Evolutionary conservation across 1,140 invertebrate genomes (phyloP), one percentile per base, ranked within the genome.

Genomic region (Danaus plexippus): DNA sequence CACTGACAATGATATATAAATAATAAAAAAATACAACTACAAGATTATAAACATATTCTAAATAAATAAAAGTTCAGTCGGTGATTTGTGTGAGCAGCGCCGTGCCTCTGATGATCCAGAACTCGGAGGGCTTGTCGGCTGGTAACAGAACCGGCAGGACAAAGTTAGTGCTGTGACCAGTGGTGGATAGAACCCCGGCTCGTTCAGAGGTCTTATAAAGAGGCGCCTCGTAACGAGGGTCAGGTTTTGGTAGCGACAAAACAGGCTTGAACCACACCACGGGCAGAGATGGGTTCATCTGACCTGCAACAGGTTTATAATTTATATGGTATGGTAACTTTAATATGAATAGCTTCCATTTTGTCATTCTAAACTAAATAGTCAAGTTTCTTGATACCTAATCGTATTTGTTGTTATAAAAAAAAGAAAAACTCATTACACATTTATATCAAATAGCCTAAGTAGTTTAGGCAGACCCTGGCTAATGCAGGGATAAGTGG

Each of bases 111-210:
- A 94, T 89, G 60, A 96, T 95, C 95, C 95, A 97, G 71, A 94
- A 95, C 58, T 92, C 90, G 59, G 91, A 88, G 9, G 84, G 70
- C 57, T 88, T 80, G 11, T 82, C 64, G 1, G 93, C 90, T 7
- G 92, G 91, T 47, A 97, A 71, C 40, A 95, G 82, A 0, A 96
- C 90, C n/a, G 93, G 87, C 7, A 96, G 89, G 7, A 97, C 93
- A 79, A 95, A 96, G 86, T 96, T 97, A 1, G 95, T 96, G 52
- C 94, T 96, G 73, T 96, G 94, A 2, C 95, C 95, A 5, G 94
- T 96, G 0, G 95, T 96, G 15, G 94, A 96, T 7, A 97, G 88
- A 1, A 92, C 90, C 46, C 95, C 95, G 32, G 94, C 94, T 53
- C 95, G 85, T 46, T 92, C 89, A n/a, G 93, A 90, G 1, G 95